phyloP scores from a whole-genome alignment of 1,140 invertebrate species.

The Megathymus violae region DNA sequence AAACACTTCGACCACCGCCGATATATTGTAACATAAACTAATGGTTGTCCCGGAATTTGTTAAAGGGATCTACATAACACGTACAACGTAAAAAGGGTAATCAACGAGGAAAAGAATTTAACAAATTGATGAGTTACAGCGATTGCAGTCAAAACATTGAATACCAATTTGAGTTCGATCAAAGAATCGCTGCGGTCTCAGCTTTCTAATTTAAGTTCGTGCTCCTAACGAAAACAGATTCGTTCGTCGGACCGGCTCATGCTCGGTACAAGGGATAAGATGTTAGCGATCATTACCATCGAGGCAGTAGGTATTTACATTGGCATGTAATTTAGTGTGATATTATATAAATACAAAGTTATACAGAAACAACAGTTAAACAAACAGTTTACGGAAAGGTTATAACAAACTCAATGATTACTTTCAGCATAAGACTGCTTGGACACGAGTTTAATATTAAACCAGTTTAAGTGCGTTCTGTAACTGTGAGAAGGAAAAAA shows the following conservation, averaged over 20 bases:
- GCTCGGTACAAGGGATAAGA: constrained; percentile 34
- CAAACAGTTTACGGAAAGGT: too few species aligned
- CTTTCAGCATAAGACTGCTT: too few species aligned
- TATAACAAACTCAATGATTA: too few species aligned
- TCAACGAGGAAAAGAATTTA: constrained; percentile 5
- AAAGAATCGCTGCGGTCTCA: constrained; percentile 58
- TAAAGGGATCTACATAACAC: neutral
- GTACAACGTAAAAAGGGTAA: constrained; percentile 2
- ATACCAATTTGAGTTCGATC: constrained; percentile 52
- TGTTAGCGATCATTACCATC: constrained; percentile 10
- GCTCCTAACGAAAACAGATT: constrained; percentile 70
- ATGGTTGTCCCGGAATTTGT: neutral
- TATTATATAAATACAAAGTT: too few species aligned
- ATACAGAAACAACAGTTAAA: too few species aligned
- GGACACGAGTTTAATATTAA: too few species aligned
- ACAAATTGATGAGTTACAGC: neutral
- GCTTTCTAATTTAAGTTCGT: constrained; percentile 72
- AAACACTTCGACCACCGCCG: too few species aligned
- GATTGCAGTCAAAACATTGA: constrained; percentile 27
- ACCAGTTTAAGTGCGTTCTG: too few species aligned
- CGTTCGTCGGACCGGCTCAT: constrained; percentile 41
- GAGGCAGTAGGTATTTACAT: too few species aligned
- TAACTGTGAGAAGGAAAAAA: too few species aligned
- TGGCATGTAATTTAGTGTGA: too few species aligned
- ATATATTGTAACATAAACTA: too few species aligned